Conservation (phyloP, 2,888 invertebrate species). For the Pristionchus entomophagus region DNA sequence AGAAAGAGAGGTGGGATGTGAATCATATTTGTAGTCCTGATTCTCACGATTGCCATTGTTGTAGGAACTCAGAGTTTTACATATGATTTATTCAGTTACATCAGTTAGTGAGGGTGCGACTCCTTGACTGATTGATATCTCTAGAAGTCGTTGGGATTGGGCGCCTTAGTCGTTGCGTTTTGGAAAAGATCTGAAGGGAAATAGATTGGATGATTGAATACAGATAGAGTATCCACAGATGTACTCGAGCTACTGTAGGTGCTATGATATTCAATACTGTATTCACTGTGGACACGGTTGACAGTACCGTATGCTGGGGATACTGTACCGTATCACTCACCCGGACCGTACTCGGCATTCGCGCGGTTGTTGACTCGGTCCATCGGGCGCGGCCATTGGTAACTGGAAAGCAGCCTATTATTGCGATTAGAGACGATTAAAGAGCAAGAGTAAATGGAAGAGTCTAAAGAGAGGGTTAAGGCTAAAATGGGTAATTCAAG, state of each 20-base stretch:
- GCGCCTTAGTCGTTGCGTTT: background rate
- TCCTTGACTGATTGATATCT: background rate
- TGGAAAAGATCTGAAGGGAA: background rate
- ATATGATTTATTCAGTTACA: no score
- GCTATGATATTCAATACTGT: background rate
- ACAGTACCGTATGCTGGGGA: background rate
- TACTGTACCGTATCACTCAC: background rate
- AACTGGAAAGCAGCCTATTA: background rate
- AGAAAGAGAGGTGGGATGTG: no score
- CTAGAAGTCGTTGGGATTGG: conserved; percentile 19
- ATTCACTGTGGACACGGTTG: background rate
- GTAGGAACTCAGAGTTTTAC: no score
- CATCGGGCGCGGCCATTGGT: conserved; percentile 15
- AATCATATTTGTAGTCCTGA: no score
- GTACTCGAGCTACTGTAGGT: background rate
- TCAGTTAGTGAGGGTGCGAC: background rate
- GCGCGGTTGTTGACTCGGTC: conserved; percentile 17
- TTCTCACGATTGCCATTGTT: background rate
- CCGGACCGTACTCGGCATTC: background rate
- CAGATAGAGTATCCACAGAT: no score
- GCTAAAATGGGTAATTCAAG: background rate
- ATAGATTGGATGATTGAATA: no score
- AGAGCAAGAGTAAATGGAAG: background rate
- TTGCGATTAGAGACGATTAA: background rate
- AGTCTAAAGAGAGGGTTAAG: background rate